Conservation (phyloP, 2,797 vertebrate genomes). For the Darevskia mixta region DNA sequence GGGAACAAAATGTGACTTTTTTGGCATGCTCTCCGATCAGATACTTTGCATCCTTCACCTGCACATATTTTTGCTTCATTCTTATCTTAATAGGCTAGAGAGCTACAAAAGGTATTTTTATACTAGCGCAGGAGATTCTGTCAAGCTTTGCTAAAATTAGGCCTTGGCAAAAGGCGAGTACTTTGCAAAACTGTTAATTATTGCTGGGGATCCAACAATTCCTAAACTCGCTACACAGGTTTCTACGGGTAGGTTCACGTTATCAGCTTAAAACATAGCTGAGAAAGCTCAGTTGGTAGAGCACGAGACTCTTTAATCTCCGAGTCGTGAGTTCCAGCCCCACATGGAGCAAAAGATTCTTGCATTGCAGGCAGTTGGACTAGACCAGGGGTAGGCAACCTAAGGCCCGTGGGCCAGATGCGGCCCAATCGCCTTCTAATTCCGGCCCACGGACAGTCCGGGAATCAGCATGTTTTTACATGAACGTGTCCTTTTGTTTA, state of each 20-base stretch:
- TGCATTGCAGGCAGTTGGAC: no score
- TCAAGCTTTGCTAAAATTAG: slow-evolving; percentile 60
- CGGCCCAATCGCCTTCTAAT: no score
- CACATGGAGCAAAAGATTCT: no score
- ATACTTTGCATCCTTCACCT: not conserved
- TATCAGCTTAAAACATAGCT: not conserved
- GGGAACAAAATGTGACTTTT: slow-evolving; percentile 52
- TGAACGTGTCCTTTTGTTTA: no score
- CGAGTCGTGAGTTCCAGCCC: no score
- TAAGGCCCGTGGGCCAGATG: no score
- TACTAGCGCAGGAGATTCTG: slow-evolving; percentile 27
- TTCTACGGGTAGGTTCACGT: no score
- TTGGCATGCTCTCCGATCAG: accelerated
- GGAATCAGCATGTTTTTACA: no score
- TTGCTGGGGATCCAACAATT: not conserved
- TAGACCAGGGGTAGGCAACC: no score
- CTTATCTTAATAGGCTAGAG: not conserved
- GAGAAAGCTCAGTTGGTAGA: no score
- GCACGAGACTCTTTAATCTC: no score
- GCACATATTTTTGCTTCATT: not conserved
- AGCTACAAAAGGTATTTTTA: slow-evolving; percentile 36
- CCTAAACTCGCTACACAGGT: not conserved
- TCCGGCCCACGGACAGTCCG: no score
- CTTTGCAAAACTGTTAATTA: not conserved
- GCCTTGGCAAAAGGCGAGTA: slow-evolving; percentile 36